Percentiles rank a stretch among this genome's conserved stretches.
Evolutionary conservation across 2,888 invertebrate species (phyloP).

Genomic region (Nudaria mundana): DNA sequence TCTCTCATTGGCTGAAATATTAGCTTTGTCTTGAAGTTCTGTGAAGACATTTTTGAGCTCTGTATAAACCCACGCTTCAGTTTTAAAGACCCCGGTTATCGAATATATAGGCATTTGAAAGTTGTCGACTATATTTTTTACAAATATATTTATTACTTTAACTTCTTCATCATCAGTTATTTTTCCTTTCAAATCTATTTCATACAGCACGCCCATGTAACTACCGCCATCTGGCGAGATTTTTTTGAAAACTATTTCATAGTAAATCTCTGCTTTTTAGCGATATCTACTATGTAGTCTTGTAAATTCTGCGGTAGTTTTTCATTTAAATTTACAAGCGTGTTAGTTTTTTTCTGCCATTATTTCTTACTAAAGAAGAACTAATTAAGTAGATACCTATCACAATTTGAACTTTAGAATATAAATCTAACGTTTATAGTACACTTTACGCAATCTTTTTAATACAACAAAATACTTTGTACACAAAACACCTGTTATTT

Average conservation of each 20-base stretch:
- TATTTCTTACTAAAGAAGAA: too few relatives aligned
- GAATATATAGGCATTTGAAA: constrained; percentile 36
- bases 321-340: not conserved
- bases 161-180: constrained; percentile 21
- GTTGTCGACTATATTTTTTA: constrained; percentile 44
- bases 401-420: too few relatives aligned
- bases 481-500: too few relatives aligned
- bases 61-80: constrained; percentile 48
- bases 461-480: too few relatives aligned
- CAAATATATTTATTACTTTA: constrained; percentile 44
- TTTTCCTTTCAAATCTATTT: constrained; percentile 42
- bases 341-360: too few relatives aligned
- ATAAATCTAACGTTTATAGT: too few relatives aligned
- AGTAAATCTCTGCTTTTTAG: constrained; percentile 32
- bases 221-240: constrained; percentile 40
- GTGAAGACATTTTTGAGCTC: constrained; percentile 40
- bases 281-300: constrained; percentile 23
- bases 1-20: constrained; percentile 40
- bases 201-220: constrained; percentile 38
- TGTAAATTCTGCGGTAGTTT: constrained; percentile 20
- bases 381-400: too few relatives aligned
- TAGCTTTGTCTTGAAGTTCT: constrained; percentile 40
- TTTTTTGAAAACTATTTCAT: constrained; percentile 28
- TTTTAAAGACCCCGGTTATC: constrained; percentile 28
- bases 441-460: too few relatives aligned